Evolutionary conservation across 2,888 invertebrate species (phyloP).

Genomic region (Bursaphelenchus okinawaensis): DNA sequence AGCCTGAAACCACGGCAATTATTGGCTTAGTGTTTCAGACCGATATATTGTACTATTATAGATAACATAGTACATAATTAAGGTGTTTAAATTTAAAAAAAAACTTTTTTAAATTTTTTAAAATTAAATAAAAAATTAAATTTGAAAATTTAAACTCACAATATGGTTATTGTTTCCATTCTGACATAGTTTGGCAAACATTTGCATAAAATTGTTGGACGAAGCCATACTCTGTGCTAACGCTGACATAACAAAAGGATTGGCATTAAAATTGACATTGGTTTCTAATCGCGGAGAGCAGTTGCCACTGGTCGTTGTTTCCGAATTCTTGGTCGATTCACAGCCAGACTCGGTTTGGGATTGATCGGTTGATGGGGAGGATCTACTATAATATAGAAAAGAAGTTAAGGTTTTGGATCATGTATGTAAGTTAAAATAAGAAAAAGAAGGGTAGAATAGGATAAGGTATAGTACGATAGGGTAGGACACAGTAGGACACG

Average conservation of each 20-base stretch:
- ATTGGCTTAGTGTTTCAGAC: too few relatives aligned
- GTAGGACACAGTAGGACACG: too few relatives aligned
- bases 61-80: neutral
- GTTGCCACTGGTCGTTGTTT: neutral
- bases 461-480: too few relatives aligned
- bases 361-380: neutral
- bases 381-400: neutral
- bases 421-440: too few relatives aligned
- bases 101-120: neutral
- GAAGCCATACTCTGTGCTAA: neutral
- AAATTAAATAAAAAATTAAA: neutral
- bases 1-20: neutral
- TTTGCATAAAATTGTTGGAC: neutral
- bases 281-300: neutral
- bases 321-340: neutral
- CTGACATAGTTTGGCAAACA: neutral
- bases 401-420: too few relatives aligned
- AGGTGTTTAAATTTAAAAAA: neutral
- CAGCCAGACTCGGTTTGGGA: neutral
- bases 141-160: neutral
- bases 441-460: too few relatives aligned
- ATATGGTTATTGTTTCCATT: neutral
- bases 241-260: neutral
- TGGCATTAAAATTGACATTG: neutral
- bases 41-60: too few relatives aligned